Base-by-base conservation (phyloP, 2,113 vertebrate species). In the Anolis sagrei region DNA sequence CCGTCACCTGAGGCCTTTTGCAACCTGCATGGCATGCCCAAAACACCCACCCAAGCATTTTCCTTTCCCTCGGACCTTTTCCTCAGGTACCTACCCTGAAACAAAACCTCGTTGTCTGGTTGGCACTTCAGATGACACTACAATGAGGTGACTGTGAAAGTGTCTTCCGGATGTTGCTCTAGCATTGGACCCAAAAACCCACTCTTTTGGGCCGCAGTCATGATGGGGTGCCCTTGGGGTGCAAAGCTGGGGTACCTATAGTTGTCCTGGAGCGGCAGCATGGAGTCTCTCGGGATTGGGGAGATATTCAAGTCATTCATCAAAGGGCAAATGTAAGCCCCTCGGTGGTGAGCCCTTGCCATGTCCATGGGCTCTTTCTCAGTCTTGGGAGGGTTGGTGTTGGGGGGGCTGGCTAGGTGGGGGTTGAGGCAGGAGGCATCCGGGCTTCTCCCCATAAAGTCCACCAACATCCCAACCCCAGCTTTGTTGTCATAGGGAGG, bases 61-160 rank as follows among this genome's bases (percentile, higher is more conserved):
- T 36, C 51, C 80, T 62, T 48, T 58, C 79, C 90, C 82, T 11
- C 39, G 54, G n/a, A 0, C 34, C 74, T 83, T 86, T 23, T 39
- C 86, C 48, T 73, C 82, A 89, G 87, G 87, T 83, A 96, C 96
- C 95, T 94, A 97, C 96, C 96, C 96, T 96, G 96, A 95, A 96
- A 96, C 94, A 97, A 97, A 97, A 96, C 96, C 96, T 96, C 94
- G 90, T 92, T 91, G 96, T 96, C 96, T 95, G 93, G 95, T 93
- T 93, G 96, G 96, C 98, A 98, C 95, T 95, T 95, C 95, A 94
- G 95, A 95, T 95, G 95, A 93, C 96, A 96, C 98, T 99, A 99
- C 97, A 99, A 98, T 97, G 98, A 99, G 96, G 98, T 99, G 96
- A 99, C 98, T 76, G 98, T 99, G 96, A 99, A 99, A 96, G 97